phyloP scores from a whole-genome alignment of 2,113 vertebrate genomes.

The Eurystomus gularis region DNA sequence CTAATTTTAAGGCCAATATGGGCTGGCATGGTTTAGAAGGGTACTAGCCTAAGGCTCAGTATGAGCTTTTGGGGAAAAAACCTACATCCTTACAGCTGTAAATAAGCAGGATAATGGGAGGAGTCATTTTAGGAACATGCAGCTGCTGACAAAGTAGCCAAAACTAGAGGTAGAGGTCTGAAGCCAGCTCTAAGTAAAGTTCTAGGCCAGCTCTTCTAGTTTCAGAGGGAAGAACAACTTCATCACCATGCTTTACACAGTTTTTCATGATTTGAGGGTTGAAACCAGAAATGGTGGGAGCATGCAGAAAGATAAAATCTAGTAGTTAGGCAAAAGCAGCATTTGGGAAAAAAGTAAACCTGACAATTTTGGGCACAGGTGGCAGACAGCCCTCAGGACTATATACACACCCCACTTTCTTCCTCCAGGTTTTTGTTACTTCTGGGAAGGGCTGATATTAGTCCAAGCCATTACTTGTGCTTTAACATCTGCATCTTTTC shows the following conservation, averaged over 20 bases:
- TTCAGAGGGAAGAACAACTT: background rate
- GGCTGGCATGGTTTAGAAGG: background rate
- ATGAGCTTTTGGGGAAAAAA: background rate
- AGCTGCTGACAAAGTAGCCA: background rate
- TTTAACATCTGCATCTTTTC: background rate
- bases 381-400: background rate
- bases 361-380: background rate
- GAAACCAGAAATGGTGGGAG: background rate
- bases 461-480: background rate
- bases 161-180: background rate
- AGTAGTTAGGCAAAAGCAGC: background rate
- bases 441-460: background rate
- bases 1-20: background rate
- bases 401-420: background rate
- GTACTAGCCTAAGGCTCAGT: background rate
- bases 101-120: background rate
- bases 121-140: background rate
- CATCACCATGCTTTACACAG: background rate
- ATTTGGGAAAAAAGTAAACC: background rate
- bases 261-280: background rate
- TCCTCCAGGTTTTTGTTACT: background rate
- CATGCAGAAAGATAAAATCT: background rate
- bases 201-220: background rate
- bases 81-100: background rate
- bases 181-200: background rate